A percentile compares a stretch with the other conserved stretches of the same genome.
phyloP scores from a whole-genome alignment of 2,888 invertebrate species.

The Saturnia japonica region DNA sequence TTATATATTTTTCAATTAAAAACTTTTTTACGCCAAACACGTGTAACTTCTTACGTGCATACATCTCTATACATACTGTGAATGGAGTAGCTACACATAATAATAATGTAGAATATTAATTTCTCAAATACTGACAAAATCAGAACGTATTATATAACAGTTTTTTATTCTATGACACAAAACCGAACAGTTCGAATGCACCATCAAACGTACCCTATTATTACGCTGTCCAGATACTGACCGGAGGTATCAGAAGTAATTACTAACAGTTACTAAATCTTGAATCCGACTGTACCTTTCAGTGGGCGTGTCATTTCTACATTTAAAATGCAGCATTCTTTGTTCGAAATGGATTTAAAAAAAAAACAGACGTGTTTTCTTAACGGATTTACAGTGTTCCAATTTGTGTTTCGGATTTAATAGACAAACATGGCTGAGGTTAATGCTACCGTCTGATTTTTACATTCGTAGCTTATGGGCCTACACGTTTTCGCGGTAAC shows the following conservation, averaged over 20 bases:
- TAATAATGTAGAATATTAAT: background rate
- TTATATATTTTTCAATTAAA: too few relatives aligned
- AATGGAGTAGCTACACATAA: background rate
- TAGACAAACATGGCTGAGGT: background rate
- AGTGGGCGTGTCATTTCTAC: conserved; percentile 58
- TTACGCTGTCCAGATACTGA: conserved; percentile 53
- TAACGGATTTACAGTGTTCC: conserved; percentile 41
- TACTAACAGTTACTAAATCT: conserved; percentile 36
- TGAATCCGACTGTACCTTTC: conserved; percentile 43
- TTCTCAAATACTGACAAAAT: background rate
- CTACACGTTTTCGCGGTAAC: too few relatives aligned
- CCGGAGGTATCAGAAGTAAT: conserved; percentile 58
- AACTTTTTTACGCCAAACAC: too few relatives aligned
- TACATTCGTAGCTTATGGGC: background rate
- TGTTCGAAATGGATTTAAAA: conserved; percentile 44
- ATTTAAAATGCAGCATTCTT: conserved; percentile 61
- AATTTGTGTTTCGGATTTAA: conserved; percentile 17
- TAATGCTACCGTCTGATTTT: background rate
- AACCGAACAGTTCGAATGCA: conserved; percentile 31
- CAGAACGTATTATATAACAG: background rate
- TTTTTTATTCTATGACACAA: conserved; percentile 20
- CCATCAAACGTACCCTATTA: conserved; percentile 65
- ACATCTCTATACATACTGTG: too few relatives aligned
- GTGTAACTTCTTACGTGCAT: too few relatives aligned
- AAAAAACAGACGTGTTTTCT: conserved; percentile 50